Base-by-base conservation (phyloP, 2,113 vertebrate genomes). In the Himantopus leucocephalus region DNA sequence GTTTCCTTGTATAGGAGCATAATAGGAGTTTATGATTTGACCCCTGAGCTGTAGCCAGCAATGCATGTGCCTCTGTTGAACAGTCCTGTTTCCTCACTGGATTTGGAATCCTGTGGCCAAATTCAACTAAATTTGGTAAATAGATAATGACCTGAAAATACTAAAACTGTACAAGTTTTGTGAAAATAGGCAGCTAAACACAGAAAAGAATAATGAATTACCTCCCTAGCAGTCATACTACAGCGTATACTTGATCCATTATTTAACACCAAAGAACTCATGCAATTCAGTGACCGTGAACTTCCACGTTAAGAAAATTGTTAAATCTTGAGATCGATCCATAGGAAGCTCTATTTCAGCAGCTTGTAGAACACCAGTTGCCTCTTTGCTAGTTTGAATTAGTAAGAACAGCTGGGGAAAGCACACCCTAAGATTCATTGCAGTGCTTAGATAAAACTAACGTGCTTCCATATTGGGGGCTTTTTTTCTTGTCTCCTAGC, bases 381-480 rank as follows among this genome's bases (percentile, higher is more conserved):
- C 34, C 10, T 56, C 50, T 80, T 56, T 29, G 13, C 26, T n/a
- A 55, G n/a, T 32, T 52, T 60, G 10, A 86, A 73, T 56, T 9
- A 52, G 8, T 55, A 55, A 32, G 41, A 71, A 23, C 10, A 72
- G 29, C 2, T 41, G 26, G 14, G 9, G 43, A 84, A 86, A 63
- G 4, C 34, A 52, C 10, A 50, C 12, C 19, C 22, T 26, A 18
- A 55, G 12, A 52, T 34, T 84, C 22, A 39, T 10, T 52, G 43
- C n/a, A 55, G 34, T 39, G 47, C 39, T 73, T 60, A 50, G 41
- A 56, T 34, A 45, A 41, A 82, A 91, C 7, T 17, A 68, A 24
- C 2, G 22, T 5, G 2, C 2, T 81, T 60, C 45, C 3, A 1
- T 74, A 30, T 4, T 47, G 39, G 30, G 32, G 22, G 14, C 5